Evolutionary conservation across 2,113 vertebrate species (phyloP).

Genomic region (Cranoglanis bouderius): DNA sequence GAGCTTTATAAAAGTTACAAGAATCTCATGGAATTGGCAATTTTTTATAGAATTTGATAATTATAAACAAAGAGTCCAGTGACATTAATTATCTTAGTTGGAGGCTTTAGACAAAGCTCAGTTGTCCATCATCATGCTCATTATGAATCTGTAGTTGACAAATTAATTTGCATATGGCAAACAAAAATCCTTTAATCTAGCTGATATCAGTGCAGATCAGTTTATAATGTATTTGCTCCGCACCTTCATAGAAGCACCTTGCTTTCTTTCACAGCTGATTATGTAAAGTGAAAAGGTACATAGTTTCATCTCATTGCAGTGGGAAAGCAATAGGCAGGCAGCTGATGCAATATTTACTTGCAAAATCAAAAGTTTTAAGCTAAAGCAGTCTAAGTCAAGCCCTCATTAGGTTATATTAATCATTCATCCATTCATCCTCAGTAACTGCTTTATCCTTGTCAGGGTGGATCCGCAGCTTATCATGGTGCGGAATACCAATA

Average conservation of each 20-base stretch:
- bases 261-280: conserved; percentile 34
- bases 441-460: not conserved
- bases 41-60: not conserved
- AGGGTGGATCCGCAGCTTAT: not conserved
- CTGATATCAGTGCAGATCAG: conserved; percentile 23
- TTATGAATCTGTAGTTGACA: not conserved
- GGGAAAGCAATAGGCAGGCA: conserved; percentile 40
- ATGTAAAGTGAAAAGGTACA: conserved; percentile 49
- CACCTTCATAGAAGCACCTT: conserved; percentile 8
- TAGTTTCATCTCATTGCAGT: conserved; percentile 60
- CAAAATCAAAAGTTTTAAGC: conserved; percentile 49
- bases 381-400: conserved; percentile 64
- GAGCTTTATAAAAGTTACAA: not conserved
- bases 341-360: conserved; percentile 55
- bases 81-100: not conserved
- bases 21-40: not conserved
- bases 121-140: not conserved
- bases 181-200: not conserved
- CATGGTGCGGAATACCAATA: too few relatives aligned
- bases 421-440: not conserved
- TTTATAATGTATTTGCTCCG: not conserved
- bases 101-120: not conserved
- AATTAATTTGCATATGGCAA: not conserved
- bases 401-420: conserved; percentile 39
- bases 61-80: not conserved